Evolutionary conservation across 1,140 invertebrate genomes (phyloP), one percentile per base, ranked within the genome.

Genomic region (Neocloeon triangulifer): DNA sequence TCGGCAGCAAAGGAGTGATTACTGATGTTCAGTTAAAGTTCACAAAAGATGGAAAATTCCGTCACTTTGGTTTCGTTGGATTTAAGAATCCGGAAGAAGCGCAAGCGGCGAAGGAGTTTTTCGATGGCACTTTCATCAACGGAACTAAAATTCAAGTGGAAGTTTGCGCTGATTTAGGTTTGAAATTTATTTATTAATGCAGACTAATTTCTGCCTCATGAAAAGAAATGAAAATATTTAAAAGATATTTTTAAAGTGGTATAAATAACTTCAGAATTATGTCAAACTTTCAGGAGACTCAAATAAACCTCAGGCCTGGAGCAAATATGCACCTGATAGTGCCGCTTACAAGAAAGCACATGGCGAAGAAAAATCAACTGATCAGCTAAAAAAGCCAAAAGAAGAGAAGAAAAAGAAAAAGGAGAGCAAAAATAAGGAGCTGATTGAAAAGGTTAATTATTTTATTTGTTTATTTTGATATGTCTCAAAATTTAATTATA

Each of bases 21-120:
- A 95, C 89, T 2, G 88, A 96, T 59, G 63, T 91, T 12, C 77
- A 86, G 44, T 50, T 95, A 3, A 95, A 94, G 50, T 91, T 76
- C 45, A 88, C 79, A 1, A 69, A 73, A 42, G 71, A 88, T 59
- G 88, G 88, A 8, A 70, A 73, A 46, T 95, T 95, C 54, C 60
- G 89, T 41, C 70, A 75, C 42, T 95, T 95, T 62, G 80, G 70
- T 12, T 95, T 95, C 48, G 56, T 96, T 42, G 91, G 91, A 10
- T 95, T 69, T 49, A 71, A 77, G 48, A 68, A 56, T 30, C 73
- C 77, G 43, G 64, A 76, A 36, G 69, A 86, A 49, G 86, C 85
- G 0, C 36, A 63, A 33, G 55, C 54, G 19, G 86, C 88, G 3
- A 58, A 71, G 22, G 54, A 73, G 18, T 72, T 73, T 47, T 84